Evolutionary conservation across 64 coral and sea anemone species (phyloP), one percentile per base, ranked within the genome.

Genomic region (Orbicella faveolata): DNA sequence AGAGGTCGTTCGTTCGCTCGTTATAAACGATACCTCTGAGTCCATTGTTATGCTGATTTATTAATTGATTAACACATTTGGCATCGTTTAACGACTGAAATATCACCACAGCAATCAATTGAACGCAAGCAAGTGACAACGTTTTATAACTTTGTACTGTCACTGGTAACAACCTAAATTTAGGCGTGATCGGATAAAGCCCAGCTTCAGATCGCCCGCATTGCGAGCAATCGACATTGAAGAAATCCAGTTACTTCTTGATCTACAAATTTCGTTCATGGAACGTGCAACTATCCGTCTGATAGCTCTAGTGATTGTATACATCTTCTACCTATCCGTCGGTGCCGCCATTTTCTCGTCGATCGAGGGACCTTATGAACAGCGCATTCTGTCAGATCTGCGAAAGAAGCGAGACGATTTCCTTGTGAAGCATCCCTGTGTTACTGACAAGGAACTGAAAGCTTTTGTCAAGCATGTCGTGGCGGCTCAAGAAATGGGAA

Each of bases 341-440:
- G 95, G 95, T 74, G 95, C 95, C 2, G 95, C 92, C 36, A 97
- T 97, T 88, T 97, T 97, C 79, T 97, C 95, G 26, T 94, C 95
- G 8, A 97, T 97, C 53, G 95, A 97, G 88, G 91, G 88, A 37
- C 95, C 95, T 88, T 97, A 83, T 36, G 95, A 97, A 74, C 81
- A 91, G 30, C 88, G 95, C 55, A 75, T 97, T 33, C 73, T 97
- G 55, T 79, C 75, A 20, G 89, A 91, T 30, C 75, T 97, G 34
- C 73, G 73, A 67, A 61, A 87, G 61, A 94, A 97, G 48, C 63
- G 95, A 78, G 95, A 97, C 6, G 88, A 73, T 11, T 97, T 97
- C 83, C 89, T 97, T 18, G 77, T 79, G 35, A 91, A n/a, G 26
- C 86, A 97, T 66, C 95, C 95, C 0, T 97, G 95, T 63, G 88